A percentile compares a stretch with the other conserved stretches of the same genome.
Conservation (phyloP, 2,888 invertebrate genomes). For the Halictus ligatus region DNA sequence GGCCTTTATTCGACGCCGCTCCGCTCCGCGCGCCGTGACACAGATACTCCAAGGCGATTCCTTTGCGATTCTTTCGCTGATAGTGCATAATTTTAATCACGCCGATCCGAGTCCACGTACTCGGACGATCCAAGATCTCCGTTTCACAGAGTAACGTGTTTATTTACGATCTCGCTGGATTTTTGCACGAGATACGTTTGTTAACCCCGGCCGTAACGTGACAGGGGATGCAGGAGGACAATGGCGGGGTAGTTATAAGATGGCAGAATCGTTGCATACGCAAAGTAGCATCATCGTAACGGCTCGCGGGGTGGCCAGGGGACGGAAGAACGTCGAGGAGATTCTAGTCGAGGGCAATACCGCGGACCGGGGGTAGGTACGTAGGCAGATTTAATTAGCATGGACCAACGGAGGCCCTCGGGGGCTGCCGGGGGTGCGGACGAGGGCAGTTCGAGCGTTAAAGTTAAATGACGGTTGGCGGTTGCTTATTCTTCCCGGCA, state of each 20-base stretch:
- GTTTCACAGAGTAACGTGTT: not conserved
- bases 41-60: conserved; percentile 20
- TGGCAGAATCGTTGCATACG: conserved; percentile 50
- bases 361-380: conserved; percentile 62
- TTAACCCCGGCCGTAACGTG: not conserved
- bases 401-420: conserved; percentile 77
- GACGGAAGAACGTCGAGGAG: conserved; percentile 53
- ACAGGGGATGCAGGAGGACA: not conserved
- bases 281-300: conserved; percentile 61
- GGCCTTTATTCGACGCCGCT: conserved; percentile 29
- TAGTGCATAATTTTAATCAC: conserved; percentile 34
- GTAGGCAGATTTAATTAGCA: conserved; percentile 83
- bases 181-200: not conserved
- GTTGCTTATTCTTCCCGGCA: conserved; percentile 84
- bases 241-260: conserved; percentile 11
- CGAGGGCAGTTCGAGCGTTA: conserved; percentile 80
- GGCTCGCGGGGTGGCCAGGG: conserved; percentile 43
- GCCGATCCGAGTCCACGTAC: not conserved
- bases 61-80: conserved; percentile 27
- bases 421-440: conserved; percentile 66
- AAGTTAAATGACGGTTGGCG: conserved; percentile 85
- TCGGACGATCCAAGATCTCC: not conserved
- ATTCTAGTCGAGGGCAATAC: conserved; percentile 59
- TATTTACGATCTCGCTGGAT: not conserved
- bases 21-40: conserved; percentile 21